Percentiles rank a stretch among this genome's conserved stretches.
These are phyloP conservation scores for Halisarca cf. caerulea DNA, from an alignment of 37 sponge, comb jelly and placozoan genomes.

Conservation along the genomic window DNA sequence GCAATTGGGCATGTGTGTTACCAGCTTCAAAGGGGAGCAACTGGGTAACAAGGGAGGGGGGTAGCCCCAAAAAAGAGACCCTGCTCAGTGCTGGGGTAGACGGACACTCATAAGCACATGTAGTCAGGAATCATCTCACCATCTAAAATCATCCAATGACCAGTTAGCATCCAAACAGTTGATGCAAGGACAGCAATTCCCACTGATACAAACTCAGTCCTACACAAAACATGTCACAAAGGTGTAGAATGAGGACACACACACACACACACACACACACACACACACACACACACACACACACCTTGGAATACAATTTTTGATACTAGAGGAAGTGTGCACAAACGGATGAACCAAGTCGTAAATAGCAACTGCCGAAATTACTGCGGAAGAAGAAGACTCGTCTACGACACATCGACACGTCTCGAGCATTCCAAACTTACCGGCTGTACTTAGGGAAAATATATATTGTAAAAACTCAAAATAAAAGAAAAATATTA, in stretches of 20 bases:
- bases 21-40: too few species aligned
- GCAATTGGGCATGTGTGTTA: too few species aligned
- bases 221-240: too few species aligned
- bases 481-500: slow-evolving; percentile 72
- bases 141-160: slow-evolving; percentile 71
- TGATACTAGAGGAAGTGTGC: background rate
- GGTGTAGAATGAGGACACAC: too few species aligned
- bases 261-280: too few species aligned
- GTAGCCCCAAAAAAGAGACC: background rate
- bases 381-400: background rate
- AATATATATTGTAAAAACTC: slow-evolving; percentile 69
- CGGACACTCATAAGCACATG: too few species aligned
- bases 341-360: slow-evolving; percentile 13
- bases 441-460: slow-evolving; percentile 58
- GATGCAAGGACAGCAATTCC: slow-evolving; percentile 16
- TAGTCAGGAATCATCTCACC: slow-evolving; percentile 41
- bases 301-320: slow-evolving; percentile 1
- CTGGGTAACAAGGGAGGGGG: background rate
- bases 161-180: slow-evolving; percentile 61
- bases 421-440: too few species aligned
- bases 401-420: too few species aligned
- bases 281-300: background rate
- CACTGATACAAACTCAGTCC: slow-evolving; percentile 31
- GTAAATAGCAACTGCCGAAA: slow-evolving; percentile 36
- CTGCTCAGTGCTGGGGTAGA: too few species aligned